phyloP scores from a whole-genome alignment of 2,797 vertebrate species.

The Danio aesculapii region DNA sequence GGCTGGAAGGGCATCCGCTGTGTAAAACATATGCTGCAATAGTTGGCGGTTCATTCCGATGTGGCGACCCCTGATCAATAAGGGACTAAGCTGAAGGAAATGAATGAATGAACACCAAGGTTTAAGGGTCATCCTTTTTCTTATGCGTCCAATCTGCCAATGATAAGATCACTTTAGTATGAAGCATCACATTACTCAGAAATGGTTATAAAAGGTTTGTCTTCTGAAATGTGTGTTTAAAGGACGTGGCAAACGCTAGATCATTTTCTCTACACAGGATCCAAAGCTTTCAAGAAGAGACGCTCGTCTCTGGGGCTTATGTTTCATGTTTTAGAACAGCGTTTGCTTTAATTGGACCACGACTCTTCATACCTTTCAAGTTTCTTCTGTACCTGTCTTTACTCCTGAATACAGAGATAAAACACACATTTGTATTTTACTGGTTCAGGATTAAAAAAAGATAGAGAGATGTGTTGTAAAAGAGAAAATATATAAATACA shows the following conservation, averaged over 20 bases:
- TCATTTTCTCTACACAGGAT: neutral
- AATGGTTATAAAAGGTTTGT: conserved; percentile 3
- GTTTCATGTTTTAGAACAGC: neutral
- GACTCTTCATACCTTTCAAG: neutral
- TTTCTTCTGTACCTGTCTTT: neutral
- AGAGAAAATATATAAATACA: too few relatives aligned
- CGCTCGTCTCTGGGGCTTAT: neutral
- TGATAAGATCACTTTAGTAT: neutral
- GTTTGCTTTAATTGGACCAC: conserved; percentile 23
- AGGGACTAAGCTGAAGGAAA: too few relatives aligned
- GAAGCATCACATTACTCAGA: neutral
- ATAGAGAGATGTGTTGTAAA: too few relatives aligned
- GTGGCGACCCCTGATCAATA: too few relatives aligned
- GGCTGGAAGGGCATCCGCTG: too few relatives aligned
- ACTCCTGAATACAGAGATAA: conserved; percentile 1
- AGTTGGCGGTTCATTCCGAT: too few relatives aligned
- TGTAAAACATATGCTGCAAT: too few relatives aligned
- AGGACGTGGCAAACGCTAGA: neutral
- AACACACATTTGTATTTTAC: conserved; percentile 1
- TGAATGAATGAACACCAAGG: neutral
- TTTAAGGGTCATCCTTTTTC: neutral
- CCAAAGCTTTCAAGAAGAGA: neutral
- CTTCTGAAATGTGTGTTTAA: neutral
- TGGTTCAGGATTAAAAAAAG: neutral
- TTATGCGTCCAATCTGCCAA: neutral